Conservation (phyloP, 2,888 invertebrate species). For the Beris chalybata region DNA sequence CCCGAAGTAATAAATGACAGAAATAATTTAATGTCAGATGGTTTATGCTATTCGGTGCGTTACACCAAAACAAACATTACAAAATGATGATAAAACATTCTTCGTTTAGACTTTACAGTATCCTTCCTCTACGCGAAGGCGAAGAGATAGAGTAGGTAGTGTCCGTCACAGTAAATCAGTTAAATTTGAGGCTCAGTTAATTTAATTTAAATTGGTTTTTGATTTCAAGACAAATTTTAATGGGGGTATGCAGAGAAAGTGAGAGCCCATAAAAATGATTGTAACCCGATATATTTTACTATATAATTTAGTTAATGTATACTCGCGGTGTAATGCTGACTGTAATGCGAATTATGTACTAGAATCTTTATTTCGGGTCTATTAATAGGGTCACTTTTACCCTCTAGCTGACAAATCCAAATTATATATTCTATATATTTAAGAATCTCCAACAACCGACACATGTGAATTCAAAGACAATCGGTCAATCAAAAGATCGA, state of each 20-base stretch:
- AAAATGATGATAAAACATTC: constrained; percentile 15
- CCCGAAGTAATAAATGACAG: constrained; percentile 35
- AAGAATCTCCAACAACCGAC: no score
- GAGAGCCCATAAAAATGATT: not conserved
- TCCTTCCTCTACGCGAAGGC: not conserved
- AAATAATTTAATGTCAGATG: constrained; percentile 36
- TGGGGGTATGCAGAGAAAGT: not conserved
- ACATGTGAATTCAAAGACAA: no score
- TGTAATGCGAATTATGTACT: no score
- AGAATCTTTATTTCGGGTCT: no score
- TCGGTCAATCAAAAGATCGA: no score
- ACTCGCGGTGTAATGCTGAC: no score
- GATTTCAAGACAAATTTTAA: constrained; percentile 15
- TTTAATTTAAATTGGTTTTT: constrained; percentile 23
- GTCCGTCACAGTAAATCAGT: constrained; percentile 14
- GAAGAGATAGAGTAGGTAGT: constrained; percentile 3
- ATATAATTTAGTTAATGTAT: no score
- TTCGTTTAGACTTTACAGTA: not conserved
- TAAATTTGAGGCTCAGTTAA: constrained; percentile 19
- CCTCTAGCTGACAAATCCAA: no score
- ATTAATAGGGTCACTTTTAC: no score
- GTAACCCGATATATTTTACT: no score
- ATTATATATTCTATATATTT: no score
- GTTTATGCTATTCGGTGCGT: constrained; percentile 27
- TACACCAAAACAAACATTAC: constrained; percentile 20